Base-by-base conservation (phyloP, 2,113 vertebrate genomes). In the Aptenodytes patagonicus region DNA sequence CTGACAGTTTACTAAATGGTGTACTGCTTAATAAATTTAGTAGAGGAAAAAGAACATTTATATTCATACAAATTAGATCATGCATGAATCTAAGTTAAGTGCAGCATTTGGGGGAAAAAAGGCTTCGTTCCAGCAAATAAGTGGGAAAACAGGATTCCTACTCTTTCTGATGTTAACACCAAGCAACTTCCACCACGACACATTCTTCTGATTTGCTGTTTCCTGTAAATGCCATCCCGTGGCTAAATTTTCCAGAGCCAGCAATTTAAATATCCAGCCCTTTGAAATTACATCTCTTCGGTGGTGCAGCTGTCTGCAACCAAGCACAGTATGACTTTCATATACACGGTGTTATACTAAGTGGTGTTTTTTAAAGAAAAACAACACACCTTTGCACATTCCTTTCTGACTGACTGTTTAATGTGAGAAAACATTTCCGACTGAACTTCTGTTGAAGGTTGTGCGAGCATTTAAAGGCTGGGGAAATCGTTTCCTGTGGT, bases 1-100 rank as follows among this genome's bases (percentile, higher is more conserved):
- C 81, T 72, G 75, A 95, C 83, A 93, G 80, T 77, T 93, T 95
- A 87, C 64, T 96, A 94, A 93, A 84, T 44, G n/a, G 57, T 21
- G 22, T 17, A 65, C 51, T n/a, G 77, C 72, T 80, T 94, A 91
- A 90, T 76, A 87, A 52, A 83, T 88, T 87, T 75, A 80, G 52
- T 16, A 40, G 54, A 94, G 61, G 73, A 80, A 83, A 93, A 95
- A 80, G 29, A 83, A n/a, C 52, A 69, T 90, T 83, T 83, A 54
- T 93, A 93, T 85, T 86, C 75, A 83, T 83, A 91, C 38, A 60
- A 88, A 95, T 91, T 60, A 96, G 46, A 89, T 80, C 73, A 62
- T 49, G 28, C 65, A 89, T 0, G 1, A 81, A 76, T 17, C 47
- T 52, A 44, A 0, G 16, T 55, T 94, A 94, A 70, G 26, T 34